Evolutionary conservation across 64 coral and sea anemone genomes (phyloP), one percentile per base, ranked within the genome.

Genomic region (Porites lutea): DNA sequence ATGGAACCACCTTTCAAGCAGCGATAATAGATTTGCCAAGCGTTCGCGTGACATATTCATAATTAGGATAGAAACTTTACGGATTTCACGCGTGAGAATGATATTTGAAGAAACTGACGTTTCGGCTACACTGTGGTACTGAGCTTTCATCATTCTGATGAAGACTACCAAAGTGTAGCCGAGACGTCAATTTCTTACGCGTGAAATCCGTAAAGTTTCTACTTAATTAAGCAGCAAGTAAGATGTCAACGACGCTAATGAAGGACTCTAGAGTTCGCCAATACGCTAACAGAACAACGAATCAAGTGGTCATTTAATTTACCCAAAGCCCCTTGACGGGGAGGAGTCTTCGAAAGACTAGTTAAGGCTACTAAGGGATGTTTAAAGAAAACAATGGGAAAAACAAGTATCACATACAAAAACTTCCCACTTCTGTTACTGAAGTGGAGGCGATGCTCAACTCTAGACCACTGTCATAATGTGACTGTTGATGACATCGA

Each of bases 301-400:
- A 85, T 85, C n/a, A 59, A 84, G 60, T 84, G 59, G 59, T 65
- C 21, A 66, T 84, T 84, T 66, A 88, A 88, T 88, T 46, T 75
- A 55, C 86, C 86, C 44, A 84, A 66, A 45, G 81, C 86, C 86
- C 86, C 86, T 20, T 88, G 86, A 68, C 72, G 86, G 68, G 68
- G 86, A 88, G 86, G 86, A 72, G 46, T 88, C 71, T 88, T 88
- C n/a, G 65, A 72, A 60, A 71, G 68, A 88, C 19, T 88, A 46
- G 48, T 88, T 12, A 60, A 60, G 46, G 16, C 48, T 73, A 60
- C 55, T 21, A 88, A 88, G 86, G 52, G 71, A 75, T 73, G 86
- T 88, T 48, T 88, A 55, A 72, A 74, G 69, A 88, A 87, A 60
- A 60, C 47, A 58, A n/a, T 88, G 48, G 86, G 86, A 57, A 88